phyloP scores from a whole-genome alignment of 2,888 invertebrate species.

The Caenorhabditis wallacei region DNA sequence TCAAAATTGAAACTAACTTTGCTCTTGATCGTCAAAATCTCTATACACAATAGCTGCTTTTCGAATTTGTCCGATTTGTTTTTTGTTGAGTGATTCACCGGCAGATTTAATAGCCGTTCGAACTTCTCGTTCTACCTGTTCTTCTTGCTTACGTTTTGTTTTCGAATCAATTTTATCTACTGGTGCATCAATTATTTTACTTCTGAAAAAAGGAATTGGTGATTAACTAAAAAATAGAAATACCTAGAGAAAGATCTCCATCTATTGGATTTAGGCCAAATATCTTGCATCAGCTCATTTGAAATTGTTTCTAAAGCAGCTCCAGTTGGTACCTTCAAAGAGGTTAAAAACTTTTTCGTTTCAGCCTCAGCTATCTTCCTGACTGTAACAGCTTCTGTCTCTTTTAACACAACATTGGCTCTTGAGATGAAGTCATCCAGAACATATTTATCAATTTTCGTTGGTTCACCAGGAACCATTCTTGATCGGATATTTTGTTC shows the following conservation, averaged over 20 bases:
- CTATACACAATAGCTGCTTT: constrained; percentile 42
- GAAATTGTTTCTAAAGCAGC: constrained; percentile 16
- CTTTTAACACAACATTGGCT: constrained; percentile 46
- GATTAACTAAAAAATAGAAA: background rate
- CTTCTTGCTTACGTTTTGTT: constrained; percentile 24
- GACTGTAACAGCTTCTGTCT: constrained; percentile 55
- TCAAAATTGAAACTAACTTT: constrained; percentile 9
- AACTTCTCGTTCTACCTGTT: constrained; percentile 25
- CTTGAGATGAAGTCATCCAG: constrained; percentile 49
- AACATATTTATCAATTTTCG: constrained; percentile 6
- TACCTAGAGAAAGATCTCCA: constrained; percentile 52
- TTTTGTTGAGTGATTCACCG: constrained; percentile 38
- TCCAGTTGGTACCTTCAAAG: constrained; percentile 1
- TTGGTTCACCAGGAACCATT: constrained; percentile 22
- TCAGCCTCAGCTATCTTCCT: constrained; percentile 52
- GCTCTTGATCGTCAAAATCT: constrained; percentile 28
- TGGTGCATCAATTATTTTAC: background rate
- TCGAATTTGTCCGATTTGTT: constrained; percentile 42
- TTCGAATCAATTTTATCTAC: constrained; percentile 16
- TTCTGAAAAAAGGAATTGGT: background rate
- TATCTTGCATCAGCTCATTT: constrained; percentile 50
- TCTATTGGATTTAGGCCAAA: constrained; percentile 47
- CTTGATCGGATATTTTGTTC: constrained; percentile 11
- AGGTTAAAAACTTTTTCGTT: constrained; percentile 31
- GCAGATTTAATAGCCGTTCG: constrained; percentile 42